Percentiles rank a stretch among this genome's conserved stretches.
Evolutionary conservation across 2,113 vertebrate species (phyloP).

Genomic region (Cinclus mexicanus): DNA sequence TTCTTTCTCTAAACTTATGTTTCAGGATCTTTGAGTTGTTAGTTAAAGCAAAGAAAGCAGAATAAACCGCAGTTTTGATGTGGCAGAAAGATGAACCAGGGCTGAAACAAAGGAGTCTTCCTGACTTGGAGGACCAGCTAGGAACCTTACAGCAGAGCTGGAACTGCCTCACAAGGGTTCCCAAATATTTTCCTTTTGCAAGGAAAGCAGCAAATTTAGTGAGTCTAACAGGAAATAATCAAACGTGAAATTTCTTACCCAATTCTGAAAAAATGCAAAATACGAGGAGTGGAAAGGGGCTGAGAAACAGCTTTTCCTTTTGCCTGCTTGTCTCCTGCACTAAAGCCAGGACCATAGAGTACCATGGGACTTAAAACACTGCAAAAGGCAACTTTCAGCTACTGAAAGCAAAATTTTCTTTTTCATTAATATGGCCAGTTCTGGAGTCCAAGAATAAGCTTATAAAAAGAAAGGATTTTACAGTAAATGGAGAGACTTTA

Average conservation of each 20-base stretch:
- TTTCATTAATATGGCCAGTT: not conserved
- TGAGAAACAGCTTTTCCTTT: not conserved
- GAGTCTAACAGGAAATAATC: not conserved
- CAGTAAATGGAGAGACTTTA: not conserved
- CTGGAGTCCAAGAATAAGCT: not conserved
- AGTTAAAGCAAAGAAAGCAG: slow-evolving; percentile 55
- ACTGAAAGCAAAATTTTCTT: not conserved
- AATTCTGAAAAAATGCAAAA: not conserved
- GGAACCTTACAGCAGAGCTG: not conserved
- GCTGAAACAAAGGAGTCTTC: not conserved
- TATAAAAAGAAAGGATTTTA: not conserved
- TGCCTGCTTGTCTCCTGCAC: not conserved
- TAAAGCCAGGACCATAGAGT: not conserved
- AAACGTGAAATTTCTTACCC: not conserved
- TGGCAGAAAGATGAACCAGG: not conserved
- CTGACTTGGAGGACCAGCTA: not conserved
- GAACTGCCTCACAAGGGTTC: not conserved
- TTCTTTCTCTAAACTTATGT: slow-evolving; percentile 23
- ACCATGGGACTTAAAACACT: not conserved
- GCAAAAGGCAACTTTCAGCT: not conserved
- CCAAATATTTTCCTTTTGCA: not conserved
- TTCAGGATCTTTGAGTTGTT: slow-evolving; percentile 55
- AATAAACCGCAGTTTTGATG: not conserved
- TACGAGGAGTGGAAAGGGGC: not conserved
- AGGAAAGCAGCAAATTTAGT: not conserved